A percentile compares a stretch with the other conserved stretches of the same genome.
phyloP scores from a whole-genome alignment of 2,888 invertebrate genomes.

The Cephonodes hylas region DNA sequence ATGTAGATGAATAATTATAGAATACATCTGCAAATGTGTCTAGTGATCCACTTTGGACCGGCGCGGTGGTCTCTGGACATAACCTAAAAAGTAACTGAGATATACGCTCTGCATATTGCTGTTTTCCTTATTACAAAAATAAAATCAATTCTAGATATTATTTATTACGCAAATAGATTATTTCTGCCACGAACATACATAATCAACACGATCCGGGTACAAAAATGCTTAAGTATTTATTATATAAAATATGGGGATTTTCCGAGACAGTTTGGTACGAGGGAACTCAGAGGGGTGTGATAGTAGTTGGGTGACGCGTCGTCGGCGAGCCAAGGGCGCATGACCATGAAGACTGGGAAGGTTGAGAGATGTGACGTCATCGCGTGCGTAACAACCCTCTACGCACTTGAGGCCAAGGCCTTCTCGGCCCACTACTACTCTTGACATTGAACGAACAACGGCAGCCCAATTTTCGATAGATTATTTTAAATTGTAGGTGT shows the following conservation, averaged over 20 bases:
- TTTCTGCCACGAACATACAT: no score
- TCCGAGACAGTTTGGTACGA: not conserved
- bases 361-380: slow-evolving; percentile 57
- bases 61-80: slow-evolving; percentile 8
- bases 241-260: not conserved
- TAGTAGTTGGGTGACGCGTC: slow-evolving; percentile 33
- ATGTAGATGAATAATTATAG: slow-evolving; percentile 9
- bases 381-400: slow-evolving; percentile 50
- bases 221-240: no score
- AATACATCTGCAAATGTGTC: slow-evolving; percentile 3
- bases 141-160: not conserved
- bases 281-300: not conserved
- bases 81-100: not conserved
- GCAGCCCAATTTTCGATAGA: slow-evolving; percentile 7
- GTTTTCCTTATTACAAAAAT: not conserved
- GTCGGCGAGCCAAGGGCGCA: slow-evolving; percentile 49
- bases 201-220: not conserved
- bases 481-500: not conserved
- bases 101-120: not conserved
- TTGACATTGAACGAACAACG: slow-evolving; percentile 57
- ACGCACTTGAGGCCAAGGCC: slow-evolving; percentile 62
- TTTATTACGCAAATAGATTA: no score
- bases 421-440: slow-evolving; percentile 51
- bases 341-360: slow-evolving; percentile 26
- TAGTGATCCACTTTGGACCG: not conserved